Evolutionary conservation across 2,113 vertebrate genomes (phyloP), one percentile per base, ranked within the genome.

Genomic region (Oxyura jamaicensis): DNA sequence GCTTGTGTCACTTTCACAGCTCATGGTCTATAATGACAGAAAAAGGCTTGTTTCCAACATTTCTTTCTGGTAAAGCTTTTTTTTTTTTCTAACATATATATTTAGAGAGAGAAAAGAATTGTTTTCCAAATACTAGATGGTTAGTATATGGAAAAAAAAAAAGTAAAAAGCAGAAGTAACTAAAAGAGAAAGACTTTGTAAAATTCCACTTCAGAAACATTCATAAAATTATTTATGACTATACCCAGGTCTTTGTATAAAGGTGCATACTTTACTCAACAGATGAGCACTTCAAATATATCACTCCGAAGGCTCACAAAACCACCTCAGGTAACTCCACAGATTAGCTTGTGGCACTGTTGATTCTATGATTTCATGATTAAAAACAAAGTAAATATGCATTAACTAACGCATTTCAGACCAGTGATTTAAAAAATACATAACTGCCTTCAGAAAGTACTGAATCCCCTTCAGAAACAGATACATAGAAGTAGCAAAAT

Each of bases 251-350:
- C 55, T 94, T 90, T 58, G 71, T 59, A 50, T 84, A 84, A 92
- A 75, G 17, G 77, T 84, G 66, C 52, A 93, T 60, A 89, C 88
- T 83, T 93, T 56, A 92, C 83, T 82, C 39, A 93, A 55, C 0
- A 0, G 56, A 75, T 91, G 52, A 92, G 42, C 4, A 0, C 48
- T 91, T 91, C 65, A 95, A 88, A 92, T 52, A 59, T 5, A 88
- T 72, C 42, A 50, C n/a, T 86, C 46, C 33, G 48, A 86, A 92
- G 52, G 4, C 33, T 88, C 77, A 72, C 41, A 88, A 2, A 33
- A 86, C 6, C 42, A 75, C 91, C 91, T 84, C 52, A 75, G 77
- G 86, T 65, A 93, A 95, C 95, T 75, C 65, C 23, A 96, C 28
- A 68, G 26, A 93, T 63, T 53, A 91, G 55, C 25, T 42, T 39